Conservation (phyloP, 1,140 invertebrate genomes). For the Rhagoletis zephyria region DNA sequence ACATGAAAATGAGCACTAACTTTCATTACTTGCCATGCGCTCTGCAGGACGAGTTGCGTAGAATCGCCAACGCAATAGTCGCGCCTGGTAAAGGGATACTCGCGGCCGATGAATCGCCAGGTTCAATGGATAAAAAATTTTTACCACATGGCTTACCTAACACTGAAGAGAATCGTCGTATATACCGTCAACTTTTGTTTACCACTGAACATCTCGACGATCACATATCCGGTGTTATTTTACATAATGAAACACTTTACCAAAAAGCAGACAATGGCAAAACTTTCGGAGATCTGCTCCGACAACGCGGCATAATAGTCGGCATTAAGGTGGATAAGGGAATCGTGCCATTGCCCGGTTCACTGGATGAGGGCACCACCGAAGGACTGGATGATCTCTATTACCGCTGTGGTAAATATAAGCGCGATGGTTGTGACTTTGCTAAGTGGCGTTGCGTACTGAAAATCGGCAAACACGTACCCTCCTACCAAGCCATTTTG, state of each 20-base stretch:
- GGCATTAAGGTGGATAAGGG: conserved; percentile 53
- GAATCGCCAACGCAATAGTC: conserved; percentile 5
- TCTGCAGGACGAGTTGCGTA: neutral
- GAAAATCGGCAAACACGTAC: conserved; percentile 33
- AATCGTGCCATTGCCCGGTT: neutral
- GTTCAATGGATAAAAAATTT: conserved; percentile 23
- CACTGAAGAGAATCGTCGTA: conserved; percentile 42
- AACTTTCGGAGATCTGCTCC: conserved; percentile 16
- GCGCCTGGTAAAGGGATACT: conserved; percentile 43
- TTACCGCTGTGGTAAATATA: conserved; percentile 31
- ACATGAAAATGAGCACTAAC: conserved; percentile 1
- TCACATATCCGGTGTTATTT: conserved; percentile 45
- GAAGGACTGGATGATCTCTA: conserved; percentile 39
- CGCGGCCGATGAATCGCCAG: conserved; percentile 41
- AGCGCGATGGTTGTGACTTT: conserved; percentile 50
- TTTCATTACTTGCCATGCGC: conserved; percentile 10
- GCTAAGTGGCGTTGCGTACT: conserved; percentile 53
- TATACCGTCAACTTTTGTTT: conserved; percentile 46
- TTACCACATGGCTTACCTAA: neutral
- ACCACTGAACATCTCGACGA: conserved; percentile 15
- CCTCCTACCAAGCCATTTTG: conserved; percentile 77
- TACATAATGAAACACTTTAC: conserved; percentile 42
- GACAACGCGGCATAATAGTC: conserved; percentile 30
- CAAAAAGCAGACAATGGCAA: conserved; percentile 31
- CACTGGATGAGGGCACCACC: conserved; percentile 30